Conservation (phyloP, 2,888 invertebrate species). For the Caenorhabditis becei region DNA sequence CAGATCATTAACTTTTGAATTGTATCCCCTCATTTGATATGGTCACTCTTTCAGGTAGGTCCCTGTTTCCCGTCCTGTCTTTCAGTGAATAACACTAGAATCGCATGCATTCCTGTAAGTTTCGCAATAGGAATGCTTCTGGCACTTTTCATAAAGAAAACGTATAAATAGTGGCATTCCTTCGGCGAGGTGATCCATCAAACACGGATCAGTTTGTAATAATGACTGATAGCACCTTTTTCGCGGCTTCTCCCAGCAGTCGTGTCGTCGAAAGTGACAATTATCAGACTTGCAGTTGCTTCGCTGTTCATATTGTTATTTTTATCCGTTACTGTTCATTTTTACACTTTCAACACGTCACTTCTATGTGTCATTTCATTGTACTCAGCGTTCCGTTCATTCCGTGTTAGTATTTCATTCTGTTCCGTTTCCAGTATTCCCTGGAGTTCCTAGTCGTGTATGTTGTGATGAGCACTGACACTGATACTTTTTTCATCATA, state of each 20-base stretch:
- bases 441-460: not conserved
- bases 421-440: not conserved
- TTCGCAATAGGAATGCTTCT: constrained; percentile 1
- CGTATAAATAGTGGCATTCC: constrained; percentile 22
- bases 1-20: too few relatives aligned
- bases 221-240: constrained; percentile 36
- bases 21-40: too few relatives aligned
- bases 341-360: not conserved
- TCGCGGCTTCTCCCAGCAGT: constrained; percentile 9
- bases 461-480: constrained; percentile 14
- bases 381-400: too few relatives aligned
- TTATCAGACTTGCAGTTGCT: too few relatives aligned
- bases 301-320: too few relatives aligned
- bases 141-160: not conserved
- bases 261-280: too few relatives aligned
- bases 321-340: not conserved
- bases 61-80: too few relatives aligned
- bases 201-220: constrained; percentile 22
- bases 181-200: constrained; percentile 6
- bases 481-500: constrained; percentile 27
- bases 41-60: too few relatives aligned
- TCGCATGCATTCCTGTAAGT: not conserved
- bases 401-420: not conserved
- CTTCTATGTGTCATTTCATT: not conserved
- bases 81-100: too few relatives aligned